Base-by-base conservation (phyloP, 1,140 invertebrate genomes). In the Proales similis region DNA sequence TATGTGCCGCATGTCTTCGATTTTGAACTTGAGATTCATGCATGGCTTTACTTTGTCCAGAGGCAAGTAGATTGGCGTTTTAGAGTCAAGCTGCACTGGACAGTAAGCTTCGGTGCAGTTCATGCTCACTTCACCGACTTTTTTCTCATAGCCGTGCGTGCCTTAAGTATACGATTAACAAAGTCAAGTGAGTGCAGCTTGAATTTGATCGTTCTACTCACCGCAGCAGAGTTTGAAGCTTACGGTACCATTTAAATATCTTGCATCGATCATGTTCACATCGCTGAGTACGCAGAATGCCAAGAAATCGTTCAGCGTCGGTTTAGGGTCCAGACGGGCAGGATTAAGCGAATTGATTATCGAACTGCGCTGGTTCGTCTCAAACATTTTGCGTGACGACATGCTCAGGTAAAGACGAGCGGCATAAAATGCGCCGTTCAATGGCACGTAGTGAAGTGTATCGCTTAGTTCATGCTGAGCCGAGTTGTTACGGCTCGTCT, bases 1-100 rank as follows among this genome's bases (percentile, higher is more conserved):
- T 24, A 57, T 42, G 20, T 42, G 17, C 5, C 51, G 33, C 51
- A 57, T 57, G 29, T 57, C 51, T 39, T 57, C 51, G 24, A 9
- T 22, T 2, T 24, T 11, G 22, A 57, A 43, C 0, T 29, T 24
- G 7, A 57, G 1, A 12, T 26, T 29, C 5, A 57, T 4, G 12
- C 51, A 42, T 24, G 51, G 51, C 36, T 57, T 57, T 9, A 5
- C 6, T 11, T 24, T 38, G 14, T 57, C 51, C 17, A 29, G 45
- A 5, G 51, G 12, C 14, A 57, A 30, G 32, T 57, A 57, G 7
- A 57, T 14, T 6, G 51, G 51, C 36, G 45, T 39, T 22, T 24
- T 24, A 5, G 19, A 42, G 51, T 30, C 32, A 14, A 57, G n/a
- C 32, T 57, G 51, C 4, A 57, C 45, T 1, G 51, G 36, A n/a